Percentiles rank a stretch among this genome's conserved stretches.
These are phyloP conservation scores for Acanthosepion esculentum DNA, from an alignment of 2,888 invertebrate genomes.

Conservation along the genomic window DNA sequence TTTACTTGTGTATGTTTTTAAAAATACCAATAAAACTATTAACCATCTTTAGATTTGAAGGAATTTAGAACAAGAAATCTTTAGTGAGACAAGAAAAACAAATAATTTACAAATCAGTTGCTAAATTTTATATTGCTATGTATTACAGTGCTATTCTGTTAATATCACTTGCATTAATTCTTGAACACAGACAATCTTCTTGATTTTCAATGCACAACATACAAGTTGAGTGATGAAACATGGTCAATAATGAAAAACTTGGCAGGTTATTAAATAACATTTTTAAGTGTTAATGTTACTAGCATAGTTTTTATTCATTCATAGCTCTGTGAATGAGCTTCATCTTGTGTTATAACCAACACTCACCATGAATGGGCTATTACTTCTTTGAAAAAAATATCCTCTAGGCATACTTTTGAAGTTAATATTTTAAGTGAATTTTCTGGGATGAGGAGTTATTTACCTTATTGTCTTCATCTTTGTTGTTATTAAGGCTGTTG, in stretches of 20 bases:
- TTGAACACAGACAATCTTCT: neutral
- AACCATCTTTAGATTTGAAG: neutral
- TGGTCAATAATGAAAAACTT: too few relatives aligned
- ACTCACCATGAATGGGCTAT: too few relatives aligned
- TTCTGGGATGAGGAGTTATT: neutral
- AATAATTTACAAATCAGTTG: neutral
- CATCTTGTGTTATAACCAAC: too few relatives aligned
- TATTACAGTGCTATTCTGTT: neutral
- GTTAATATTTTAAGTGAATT: neutral
- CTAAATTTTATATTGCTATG: neutral
- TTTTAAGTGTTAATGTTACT: too few relatives aligned
- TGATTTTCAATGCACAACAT: neutral
- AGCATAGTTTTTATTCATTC: too few relatives aligned
- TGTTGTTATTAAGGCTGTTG: too few relatives aligned
- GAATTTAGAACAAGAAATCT: neutral
- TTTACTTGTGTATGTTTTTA: neutral
- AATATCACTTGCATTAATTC: neutral
- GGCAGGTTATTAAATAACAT: too few relatives aligned
- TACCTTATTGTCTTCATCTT: too few relatives aligned
- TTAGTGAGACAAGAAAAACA: neutral
- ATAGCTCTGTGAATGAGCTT: too few relatives aligned
- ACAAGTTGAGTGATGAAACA: neutral
- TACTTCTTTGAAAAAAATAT: neutral
- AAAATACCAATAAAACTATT: neutral
- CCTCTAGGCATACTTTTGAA: neutral